phyloP scores from a whole-genome alignment of 2,888 invertebrate species.

The Leucophenga maculata region DNA sequence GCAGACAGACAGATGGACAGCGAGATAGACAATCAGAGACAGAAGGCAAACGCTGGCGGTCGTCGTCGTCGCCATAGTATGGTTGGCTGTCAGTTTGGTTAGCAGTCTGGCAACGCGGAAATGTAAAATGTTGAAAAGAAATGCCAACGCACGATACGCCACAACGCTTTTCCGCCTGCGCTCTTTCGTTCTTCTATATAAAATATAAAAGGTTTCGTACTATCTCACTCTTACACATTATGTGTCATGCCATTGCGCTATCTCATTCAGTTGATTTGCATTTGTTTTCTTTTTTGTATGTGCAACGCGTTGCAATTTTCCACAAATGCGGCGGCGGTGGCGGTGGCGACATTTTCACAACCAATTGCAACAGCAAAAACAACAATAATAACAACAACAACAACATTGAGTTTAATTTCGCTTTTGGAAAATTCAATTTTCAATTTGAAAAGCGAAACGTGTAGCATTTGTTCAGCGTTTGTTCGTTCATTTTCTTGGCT shows the following conservation, averaged over 20 bases:
- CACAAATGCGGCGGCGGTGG: slow-evolving; percentile 2
- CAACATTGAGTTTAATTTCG: slow-evolving; percentile 25
- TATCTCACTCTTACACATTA: not conserved
- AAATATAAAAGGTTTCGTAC: no score
- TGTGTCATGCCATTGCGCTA: not conserved
- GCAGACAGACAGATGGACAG: no score
- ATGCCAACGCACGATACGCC: not conserved
- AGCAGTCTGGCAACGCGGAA: slow-evolving; percentile 63
- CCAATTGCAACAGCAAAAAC: slow-evolving; percentile 25
- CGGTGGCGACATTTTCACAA: slow-evolving; percentile 26
- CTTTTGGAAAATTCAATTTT: slow-evolving; percentile 58
- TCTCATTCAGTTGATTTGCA: slow-evolving; percentile 61
- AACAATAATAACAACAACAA: slow-evolving; percentile 19
- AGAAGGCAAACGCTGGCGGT: not conserved
- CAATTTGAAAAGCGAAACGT: slow-evolving; percentile 64
- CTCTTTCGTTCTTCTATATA: no score
- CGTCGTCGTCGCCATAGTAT: not conserved
- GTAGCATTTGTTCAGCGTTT: slow-evolving; percentile 25
- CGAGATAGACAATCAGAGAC: not conserved
- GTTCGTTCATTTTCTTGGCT: slow-evolving; percentile 4
- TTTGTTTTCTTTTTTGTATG: slow-evolving; percentile 49
- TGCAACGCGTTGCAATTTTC: slow-evolving; percentile 46
- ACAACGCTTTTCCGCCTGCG: not conserved
- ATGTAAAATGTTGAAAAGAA: slow-evolving; percentile 44
- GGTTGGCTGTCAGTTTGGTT: slow-evolving; percentile 37